Conservation (phyloP, 2,113 vertebrate species). For the Cheirogaleus medius region DNA sequence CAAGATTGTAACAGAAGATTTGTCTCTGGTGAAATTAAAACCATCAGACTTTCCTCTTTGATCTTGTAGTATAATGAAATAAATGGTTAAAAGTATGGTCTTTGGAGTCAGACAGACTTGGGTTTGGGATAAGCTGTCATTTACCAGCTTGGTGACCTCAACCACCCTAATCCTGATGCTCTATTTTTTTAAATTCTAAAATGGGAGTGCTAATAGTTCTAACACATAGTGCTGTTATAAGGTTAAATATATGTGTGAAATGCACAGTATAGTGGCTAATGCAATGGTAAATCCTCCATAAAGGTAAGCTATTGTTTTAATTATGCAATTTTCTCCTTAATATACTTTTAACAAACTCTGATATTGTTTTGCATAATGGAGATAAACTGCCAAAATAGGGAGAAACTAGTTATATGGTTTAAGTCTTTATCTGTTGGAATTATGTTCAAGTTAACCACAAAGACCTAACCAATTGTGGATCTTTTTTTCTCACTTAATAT, state of each 20-base stretch:
- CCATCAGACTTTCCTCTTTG: background rate
- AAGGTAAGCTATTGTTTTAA: background rate
- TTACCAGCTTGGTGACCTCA: background rate
- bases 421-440: background rate
- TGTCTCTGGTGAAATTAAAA: slow-evolving; percentile 14
- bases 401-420: background rate
- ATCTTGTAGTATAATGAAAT: background rate
- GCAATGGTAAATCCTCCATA: background rate
- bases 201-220: background rate
- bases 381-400: background rate
- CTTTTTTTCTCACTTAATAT: background rate
- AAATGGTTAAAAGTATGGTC: background rate
- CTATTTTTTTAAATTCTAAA: background rate
- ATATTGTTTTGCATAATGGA: background rate
- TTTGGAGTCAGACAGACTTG: background rate
- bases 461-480: background rate
- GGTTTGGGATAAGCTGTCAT: background rate
- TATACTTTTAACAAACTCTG: background rate
- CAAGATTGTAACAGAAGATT: background rate
- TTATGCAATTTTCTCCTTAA: background rate
- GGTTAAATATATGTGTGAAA: background rate
- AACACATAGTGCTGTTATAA: background rate
- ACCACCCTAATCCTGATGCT: background rate
- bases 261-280: background rate
- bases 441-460: background rate